Base-by-base conservation (phyloP, 2,888 invertebrate genomes). In the Creontiades dilutus region DNA sequence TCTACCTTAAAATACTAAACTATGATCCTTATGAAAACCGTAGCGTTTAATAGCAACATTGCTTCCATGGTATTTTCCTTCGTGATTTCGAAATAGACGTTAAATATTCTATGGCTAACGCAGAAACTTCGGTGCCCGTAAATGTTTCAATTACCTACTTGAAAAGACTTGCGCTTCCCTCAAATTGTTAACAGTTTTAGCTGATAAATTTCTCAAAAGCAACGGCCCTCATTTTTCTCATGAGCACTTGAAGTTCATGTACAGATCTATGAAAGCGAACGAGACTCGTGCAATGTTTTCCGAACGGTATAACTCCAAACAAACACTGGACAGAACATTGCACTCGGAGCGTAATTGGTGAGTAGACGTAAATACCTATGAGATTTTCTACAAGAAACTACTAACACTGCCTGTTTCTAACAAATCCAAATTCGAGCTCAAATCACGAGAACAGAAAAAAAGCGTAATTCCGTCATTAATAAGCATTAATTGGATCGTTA, bases 91-190 rank as follows among this genome's bases (percentile, higher is more conserved):
- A 37, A 37, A 37, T 37, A 37, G 37, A 37, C 7, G 37, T 37
- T 37, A 37, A n/a, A 37, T 37, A 37, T 37, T 68, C 23, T 68
- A 68, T 68, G 23, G 68, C 68, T 68, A 19, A 68, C 68, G 68
- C 68, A 27, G 23, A 23, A 19, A 12, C 27, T 19, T 68, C 27
- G 68, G 23, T 19, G 23, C 19, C 7, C 68, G 23, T 68, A 68
- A 19, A 27, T 68, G 68, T 68, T 23, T 68, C 19, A 57, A 68
- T 0, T 19, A 23, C 37, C 37, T 37, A 37, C 68, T 27, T 68
- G 27, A 68, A 61, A 68, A 68, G 68, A 23, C 0, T 68, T 23
- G 68, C 27, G 23, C 23, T 19, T 23, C 7, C 37, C 27, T 68
- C 68, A 68, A 68, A 68, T 68, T 23, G n/a, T 23, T 12, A 23